phyloP scores from a whole-genome alignment of 2,888 invertebrate species.

The Xanthostigma xanthostigma region DNA sequence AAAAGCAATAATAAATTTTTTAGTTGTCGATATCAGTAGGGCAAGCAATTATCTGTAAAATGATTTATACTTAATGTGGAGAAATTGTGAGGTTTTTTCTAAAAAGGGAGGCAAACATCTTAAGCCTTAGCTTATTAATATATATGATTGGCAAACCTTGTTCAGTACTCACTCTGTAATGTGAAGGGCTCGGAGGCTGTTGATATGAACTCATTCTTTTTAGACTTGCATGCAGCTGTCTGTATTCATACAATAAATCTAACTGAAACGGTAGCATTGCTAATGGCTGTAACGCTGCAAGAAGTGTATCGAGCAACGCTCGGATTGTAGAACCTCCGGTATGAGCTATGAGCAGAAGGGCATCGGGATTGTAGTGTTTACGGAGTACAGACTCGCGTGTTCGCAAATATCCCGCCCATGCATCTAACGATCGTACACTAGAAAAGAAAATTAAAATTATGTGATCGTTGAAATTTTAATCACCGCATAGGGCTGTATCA shows the following conservation, averaged over 20 bases:
- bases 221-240: constrained; percentile 60
- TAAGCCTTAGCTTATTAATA: too few relatives aligned
- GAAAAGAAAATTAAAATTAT: constrained; percentile 13
- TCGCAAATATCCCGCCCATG: constrained; percentile 76
- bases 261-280: constrained; percentile 67
- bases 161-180: constrained; percentile 19
- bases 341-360: constrained; percentile 50
- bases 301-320: constrained; percentile 53
- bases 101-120: too few relatives aligned
- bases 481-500: background rate
- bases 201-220: constrained; percentile 42
- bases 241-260: constrained; percentile 65
- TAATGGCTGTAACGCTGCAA: constrained; percentile 64
- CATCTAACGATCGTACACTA: constrained; percentile 74
- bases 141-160: constrained; percentile 1
- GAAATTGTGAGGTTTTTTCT: too few relatives aligned
- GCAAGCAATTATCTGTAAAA: too few relatives aligned
- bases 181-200: constrained; percentile 25
- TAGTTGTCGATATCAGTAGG: too few relatives aligned
- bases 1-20: too few relatives aligned
- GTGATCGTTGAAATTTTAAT: background rate
- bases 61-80: too few relatives aligned
- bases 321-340: constrained; percentile 43
- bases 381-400: constrained; percentile 68
- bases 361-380: constrained; percentile 64